phyloP scores from a whole-genome alignment of 2,888 invertebrate species.

The Drosophila flavopinicola region DNA sequence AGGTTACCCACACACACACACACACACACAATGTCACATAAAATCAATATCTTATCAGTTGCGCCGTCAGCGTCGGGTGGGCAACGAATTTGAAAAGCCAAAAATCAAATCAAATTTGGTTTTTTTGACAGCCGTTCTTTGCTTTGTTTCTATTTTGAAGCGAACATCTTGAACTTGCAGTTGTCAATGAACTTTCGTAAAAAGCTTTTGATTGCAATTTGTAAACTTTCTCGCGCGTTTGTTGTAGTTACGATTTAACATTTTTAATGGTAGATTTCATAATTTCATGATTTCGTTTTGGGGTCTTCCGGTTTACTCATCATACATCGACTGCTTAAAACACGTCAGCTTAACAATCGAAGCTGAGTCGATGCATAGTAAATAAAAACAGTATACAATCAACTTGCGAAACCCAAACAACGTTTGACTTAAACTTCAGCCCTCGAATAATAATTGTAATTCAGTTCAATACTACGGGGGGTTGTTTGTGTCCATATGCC shows the following conservation, averaged over 20 bases:
- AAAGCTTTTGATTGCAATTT: conserved; percentile 32
- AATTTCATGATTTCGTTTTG: conserved; percentile 30
- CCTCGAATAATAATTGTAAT: conserved; percentile 23
- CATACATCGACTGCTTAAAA: no score
- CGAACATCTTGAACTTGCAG: conserved; percentile 27
- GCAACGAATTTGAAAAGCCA: conserved; percentile 2
- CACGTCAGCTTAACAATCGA: conserved; percentile 47
- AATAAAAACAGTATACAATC: conserved; percentile 33
- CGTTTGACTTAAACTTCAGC: conserved; percentile 40
- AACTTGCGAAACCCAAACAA: conserved; percentile 41
- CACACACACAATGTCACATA: conserved; percentile 13
- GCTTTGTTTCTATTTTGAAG: conserved; percentile 27
- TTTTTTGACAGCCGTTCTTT: conserved; percentile 12
- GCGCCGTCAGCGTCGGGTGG: conserved; percentile 10
- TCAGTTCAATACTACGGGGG: conserved; percentile 14
- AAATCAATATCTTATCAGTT: conserved; percentile 73
- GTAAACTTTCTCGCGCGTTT: conserved; percentile 35
- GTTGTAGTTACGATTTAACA: conserved; percentile 15
- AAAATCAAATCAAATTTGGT: conserved; percentile 15
- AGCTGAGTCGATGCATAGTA: conserved; percentile 9
- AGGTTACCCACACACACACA: conserved; percentile 1
- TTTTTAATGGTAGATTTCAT: conserved; percentile 39
- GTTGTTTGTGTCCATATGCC: conserved; percentile 29
- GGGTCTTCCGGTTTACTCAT: conserved; percentile 38
- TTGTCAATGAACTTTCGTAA: conserved; percentile 44